A percentile compares a stretch with the other conserved stretches of the same genome.
Conservation (phyloP, 2,888 invertebrate genomes). For the Nasonovia ribisnigri region DNA sequence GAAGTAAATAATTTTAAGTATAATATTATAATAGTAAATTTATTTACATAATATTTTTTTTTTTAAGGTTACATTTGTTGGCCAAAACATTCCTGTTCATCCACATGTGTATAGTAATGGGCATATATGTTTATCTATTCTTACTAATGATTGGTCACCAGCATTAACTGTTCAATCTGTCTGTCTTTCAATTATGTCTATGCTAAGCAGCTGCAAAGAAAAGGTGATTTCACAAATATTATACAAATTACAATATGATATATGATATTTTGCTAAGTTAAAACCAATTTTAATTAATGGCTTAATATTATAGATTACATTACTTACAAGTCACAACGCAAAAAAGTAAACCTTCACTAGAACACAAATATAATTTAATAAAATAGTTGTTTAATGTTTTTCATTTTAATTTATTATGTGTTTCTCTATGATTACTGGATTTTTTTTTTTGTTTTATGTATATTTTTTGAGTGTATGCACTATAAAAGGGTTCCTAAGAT, state of each 20-base stretch:
- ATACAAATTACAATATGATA: neutral
- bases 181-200: constrained; percentile 97
- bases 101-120: constrained; percentile 99
- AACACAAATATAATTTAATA: too few relatives aligned
- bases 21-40: neutral
- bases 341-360: too few relatives aligned
- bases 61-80: constrained; percentile 86
- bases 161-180: constrained; percentile 96
- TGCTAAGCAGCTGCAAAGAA: constrained; percentile 99
- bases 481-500: too few relatives aligned
- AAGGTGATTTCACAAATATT: constrained; percentile 77
- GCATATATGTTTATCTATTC: constrained; percentile 97
- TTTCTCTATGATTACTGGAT: too few relatives aligned
- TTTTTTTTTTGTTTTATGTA: too few relatives aligned
- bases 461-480: too few relatives aligned
- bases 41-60: neutral
- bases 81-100: constrained; percentile 95
- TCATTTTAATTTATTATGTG: too few relatives aligned
- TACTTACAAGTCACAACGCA: too few relatives aligned
- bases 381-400: too few relatives aligned
- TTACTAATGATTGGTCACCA: constrained; percentile 99
- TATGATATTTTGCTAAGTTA: neutral
- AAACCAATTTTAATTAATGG: neutral
- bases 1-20: constrained; percentile 76
- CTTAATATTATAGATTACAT: too few relatives aligned